Evolutionary conservation across 2,888 invertebrate species (phyloP).

Genomic region (Camptogramma bilineatum): DNA sequence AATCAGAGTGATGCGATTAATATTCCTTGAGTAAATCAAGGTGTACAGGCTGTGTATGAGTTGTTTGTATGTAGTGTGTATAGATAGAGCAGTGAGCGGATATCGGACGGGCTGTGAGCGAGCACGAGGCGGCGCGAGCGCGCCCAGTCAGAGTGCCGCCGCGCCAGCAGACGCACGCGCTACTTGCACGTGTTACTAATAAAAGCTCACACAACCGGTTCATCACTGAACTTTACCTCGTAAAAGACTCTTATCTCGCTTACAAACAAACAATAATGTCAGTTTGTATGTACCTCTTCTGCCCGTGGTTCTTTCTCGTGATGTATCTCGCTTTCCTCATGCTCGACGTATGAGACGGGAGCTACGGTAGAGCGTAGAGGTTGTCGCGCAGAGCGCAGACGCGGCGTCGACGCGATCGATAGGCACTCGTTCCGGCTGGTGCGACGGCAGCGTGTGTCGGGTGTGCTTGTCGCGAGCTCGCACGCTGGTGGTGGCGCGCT

Average conservation of each 20-base stretch:
- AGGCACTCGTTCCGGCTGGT: constrained; percentile 51
- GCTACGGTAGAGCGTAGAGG: constrained; percentile 51
- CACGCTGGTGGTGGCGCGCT: constrained; percentile 69
- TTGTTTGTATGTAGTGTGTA: constrained; percentile 56
- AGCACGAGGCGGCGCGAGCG: constrained; percentile 79
- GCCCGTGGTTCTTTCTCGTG: constrained; percentile 88
- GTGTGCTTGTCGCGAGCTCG: constrained; percentile 63
- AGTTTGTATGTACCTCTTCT: constrained; percentile 88
- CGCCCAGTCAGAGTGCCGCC: constrained; percentile 85
- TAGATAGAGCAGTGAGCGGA: constrained; percentile 77
- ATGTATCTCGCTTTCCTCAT: constrained; percentile 88
- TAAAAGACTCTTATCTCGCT: constrained; percentile 50
- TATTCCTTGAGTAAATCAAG: constrained; percentile 70
- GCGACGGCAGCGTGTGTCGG: constrained; percentile 57
- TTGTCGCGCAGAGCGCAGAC: constrained; percentile 68
- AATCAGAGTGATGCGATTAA: constrained; percentile 20
- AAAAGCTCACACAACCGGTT: constrained; percentile 56
- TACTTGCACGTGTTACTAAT: constrained; percentile 66
- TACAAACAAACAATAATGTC: constrained; percentile 76
- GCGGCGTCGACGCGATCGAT: constrained; percentile 71
- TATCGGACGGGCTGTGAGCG: constrained; percentile 75
- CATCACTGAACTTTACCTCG: constrained; percentile 70
- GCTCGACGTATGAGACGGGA: constrained; percentile 84
- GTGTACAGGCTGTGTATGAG: constrained; percentile 70
- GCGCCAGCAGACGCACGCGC: constrained; percentile 83